Conservation (phyloP, 2,888 invertebrate genomes). For the Scaptomyza caliginosa region DNA sequence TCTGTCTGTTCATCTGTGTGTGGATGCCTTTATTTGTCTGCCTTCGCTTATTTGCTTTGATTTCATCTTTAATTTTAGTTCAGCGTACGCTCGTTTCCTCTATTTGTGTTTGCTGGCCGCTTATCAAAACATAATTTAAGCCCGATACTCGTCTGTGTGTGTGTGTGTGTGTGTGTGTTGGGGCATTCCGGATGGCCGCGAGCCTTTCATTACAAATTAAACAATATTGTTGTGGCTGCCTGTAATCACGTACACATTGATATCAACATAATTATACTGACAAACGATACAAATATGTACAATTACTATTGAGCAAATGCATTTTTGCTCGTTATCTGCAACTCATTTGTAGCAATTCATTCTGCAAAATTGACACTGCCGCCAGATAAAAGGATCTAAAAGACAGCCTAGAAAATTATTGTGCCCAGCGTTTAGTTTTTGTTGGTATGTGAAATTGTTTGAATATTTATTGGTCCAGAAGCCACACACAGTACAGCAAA, state of each 20-base stretch:
- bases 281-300: neutral
- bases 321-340: constrained; percentile 36
- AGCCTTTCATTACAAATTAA: constrained; percentile 42
- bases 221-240: constrained; percentile 54
- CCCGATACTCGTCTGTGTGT: constrained; percentile 57
- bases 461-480: constrained; percentile 11
- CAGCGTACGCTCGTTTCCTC: constrained; percentile 9
- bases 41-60: constrained; percentile 51
- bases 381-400: constrained; percentile 1
- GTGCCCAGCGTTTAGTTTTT: constrained; percentile 1
- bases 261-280: neutral
- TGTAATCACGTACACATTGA: constrained; percentile 26
- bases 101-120: constrained; percentile 39
- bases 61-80: constrained; percentile 60
- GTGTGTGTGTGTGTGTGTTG: constrained; percentile 44
- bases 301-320: constrained; percentile 19
- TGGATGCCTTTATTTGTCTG: constrained; percentile 37
- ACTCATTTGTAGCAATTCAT: constrained; percentile 17
- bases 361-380: constrained; percentile 22
- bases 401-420: constrained; percentile 19
- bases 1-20: constrained; percentile 1
- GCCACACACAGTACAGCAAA: constrained; percentile 15
- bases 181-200: constrained; percentile 37
- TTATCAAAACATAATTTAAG: constrained; percentile 64
- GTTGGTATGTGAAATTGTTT: constrained; percentile 12